Evolutionary conservation across 2,888 invertebrate genomes (phyloP).

Genomic region (Noctua pronuba): DNA sequence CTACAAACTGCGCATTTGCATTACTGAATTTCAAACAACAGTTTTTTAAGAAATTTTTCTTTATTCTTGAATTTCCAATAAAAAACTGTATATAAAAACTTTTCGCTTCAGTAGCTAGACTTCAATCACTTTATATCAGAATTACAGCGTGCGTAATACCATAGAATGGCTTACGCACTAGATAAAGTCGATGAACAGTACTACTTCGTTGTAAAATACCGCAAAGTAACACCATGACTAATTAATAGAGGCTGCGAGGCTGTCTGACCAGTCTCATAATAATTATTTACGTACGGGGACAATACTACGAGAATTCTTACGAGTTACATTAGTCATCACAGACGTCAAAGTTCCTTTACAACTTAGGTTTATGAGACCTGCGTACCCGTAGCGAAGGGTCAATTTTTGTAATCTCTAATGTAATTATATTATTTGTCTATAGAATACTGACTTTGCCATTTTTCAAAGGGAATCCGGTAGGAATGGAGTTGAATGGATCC

Average conservation of each 20-base stretch:
- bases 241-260: slow-evolving; percentile 28
- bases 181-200: slow-evolving; percentile 1
- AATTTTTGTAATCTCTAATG: no score
- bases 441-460: no score
- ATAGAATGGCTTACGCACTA: neutral
- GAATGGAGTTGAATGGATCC: no score
- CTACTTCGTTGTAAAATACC: slow-evolving; percentile 22
- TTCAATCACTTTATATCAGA: neutral
- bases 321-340: slow-evolving; percentile 22
- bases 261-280: slow-evolving; percentile 36
- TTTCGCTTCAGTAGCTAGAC: neutral
- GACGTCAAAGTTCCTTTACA: slow-evolving; percentile 13
- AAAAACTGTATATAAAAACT: no score
- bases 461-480: no score
- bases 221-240: slow-evolving; percentile 38
- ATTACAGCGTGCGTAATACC: slow-evolving; percentile 2
- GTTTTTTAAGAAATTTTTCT: no score
- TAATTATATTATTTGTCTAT: no score
- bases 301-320: slow-evolving; percentile 27
- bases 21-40: neutral
- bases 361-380: slow-evolving; percentile 3
- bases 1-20: slow-evolving; percentile 3
- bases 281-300: slow-evolving; percentile 44
- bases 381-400: no score
- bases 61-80: neutral